phyloP scores from a whole-genome alignment of 2,113 vertebrate species.

The Rhinopomastus cyanomelas region DNA sequence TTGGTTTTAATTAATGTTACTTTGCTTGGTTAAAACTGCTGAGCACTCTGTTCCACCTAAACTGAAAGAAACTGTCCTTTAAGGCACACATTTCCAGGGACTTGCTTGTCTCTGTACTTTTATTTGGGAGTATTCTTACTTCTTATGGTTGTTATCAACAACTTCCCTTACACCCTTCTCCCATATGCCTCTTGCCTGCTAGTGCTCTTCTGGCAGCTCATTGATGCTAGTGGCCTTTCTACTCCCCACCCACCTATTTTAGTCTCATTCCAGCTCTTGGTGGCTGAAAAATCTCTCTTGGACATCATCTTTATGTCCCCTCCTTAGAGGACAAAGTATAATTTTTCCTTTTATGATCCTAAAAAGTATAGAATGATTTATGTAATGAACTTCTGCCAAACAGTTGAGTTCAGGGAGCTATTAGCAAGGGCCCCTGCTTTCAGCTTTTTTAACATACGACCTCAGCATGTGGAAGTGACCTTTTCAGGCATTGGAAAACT shows the following conservation, averaged over 20 bases:
- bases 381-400: conserved; percentile 9
- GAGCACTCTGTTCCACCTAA: neutral
- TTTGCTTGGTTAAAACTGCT: neutral
- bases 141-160: neutral
- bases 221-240: neutral
- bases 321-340: neutral
- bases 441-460: conserved; percentile 24
- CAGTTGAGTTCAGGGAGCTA: conserved; percentile 11
- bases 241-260: neutral
- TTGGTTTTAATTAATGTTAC: neutral
- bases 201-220: neutral
- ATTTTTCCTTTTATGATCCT: neutral
- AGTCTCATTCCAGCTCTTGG: neutral
- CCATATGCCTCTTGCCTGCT: neutral
- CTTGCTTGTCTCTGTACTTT: neutral
- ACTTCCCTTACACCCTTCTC: neutral
- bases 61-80: neutral
- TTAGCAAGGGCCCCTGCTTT: neutral
- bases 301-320: neutral
- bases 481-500: neutral
- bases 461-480: conserved; percentile 32
- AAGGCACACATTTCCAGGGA: neutral
- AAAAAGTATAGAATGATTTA: neutral
- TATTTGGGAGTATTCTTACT: neutral
- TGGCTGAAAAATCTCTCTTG: neutral